Evolutionary conservation across 2,113 vertebrate species (phyloP).

Genomic region (Bambusicola thoracicus): DNA sequence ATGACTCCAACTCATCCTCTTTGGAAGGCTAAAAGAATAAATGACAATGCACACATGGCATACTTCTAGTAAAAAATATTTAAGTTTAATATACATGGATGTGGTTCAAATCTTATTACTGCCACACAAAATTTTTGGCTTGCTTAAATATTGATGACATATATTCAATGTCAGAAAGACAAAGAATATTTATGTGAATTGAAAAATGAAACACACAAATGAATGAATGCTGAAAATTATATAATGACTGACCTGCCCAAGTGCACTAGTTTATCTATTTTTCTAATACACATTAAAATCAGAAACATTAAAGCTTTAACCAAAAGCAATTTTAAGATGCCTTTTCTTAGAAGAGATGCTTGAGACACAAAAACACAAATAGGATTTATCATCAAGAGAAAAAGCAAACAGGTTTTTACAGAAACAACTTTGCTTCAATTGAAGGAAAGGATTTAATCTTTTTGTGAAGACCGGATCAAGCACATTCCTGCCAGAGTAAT

Average conservation of each 20-base stretch:
- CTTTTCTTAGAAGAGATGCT: neutral
- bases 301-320: neutral
- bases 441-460: neutral
- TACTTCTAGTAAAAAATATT: neutral
- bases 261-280: neutral
- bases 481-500: neutral
- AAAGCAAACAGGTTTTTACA: neutral
- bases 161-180: neutral
- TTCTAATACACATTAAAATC: neutral
- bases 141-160: neutral
- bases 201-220: neutral
- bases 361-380: neutral
- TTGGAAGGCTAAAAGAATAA: neutral
- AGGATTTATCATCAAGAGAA: neutral
- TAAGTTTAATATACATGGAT: neutral
- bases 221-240: neutral
- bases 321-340: neutral
- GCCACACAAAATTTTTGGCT: neutral
- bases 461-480: neutral
- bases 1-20: neutral
- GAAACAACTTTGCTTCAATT: neutral
- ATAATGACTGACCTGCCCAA: neutral
- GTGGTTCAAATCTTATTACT: neutral
- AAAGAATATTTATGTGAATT: neutral
- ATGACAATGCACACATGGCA: neutral